Conservation (phyloP, 2,113 vertebrate species). For the Chlorodrepanis virens region DNA sequence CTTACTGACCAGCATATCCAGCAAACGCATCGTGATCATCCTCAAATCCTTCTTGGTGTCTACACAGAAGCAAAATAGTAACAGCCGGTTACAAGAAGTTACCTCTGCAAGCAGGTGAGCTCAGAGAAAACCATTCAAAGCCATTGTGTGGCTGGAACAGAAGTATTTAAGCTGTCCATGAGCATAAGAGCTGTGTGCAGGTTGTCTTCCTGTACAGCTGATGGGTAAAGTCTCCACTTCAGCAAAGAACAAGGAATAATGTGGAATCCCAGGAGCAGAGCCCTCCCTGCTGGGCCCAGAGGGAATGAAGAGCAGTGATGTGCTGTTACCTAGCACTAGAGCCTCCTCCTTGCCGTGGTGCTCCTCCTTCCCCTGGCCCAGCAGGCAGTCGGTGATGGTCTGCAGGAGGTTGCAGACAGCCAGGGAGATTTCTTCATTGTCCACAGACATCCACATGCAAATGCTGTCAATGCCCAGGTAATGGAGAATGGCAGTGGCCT, state of each 20-base stretch:
- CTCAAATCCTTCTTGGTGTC: conserved; percentile 88
- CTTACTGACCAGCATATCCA: conserved; percentile 89
- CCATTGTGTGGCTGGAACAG: rapidly evolving
- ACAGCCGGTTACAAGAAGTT: not conserved
- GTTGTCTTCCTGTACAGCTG: not conserved
- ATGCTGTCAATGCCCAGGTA: conserved; percentile 82
- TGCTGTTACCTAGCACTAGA: conserved; percentile 83
- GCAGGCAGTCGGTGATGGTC: conserved; percentile 85
- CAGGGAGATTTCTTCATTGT: conserved; percentile 88
- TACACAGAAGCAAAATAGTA: conserved; percentile 35
- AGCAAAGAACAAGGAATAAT: not conserved
- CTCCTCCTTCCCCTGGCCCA: conserved; percentile 82
- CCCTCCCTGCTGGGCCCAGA: not conserved
- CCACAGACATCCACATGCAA: conserved; percentile 88
- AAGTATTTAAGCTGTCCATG: not conserved
- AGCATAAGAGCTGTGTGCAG: not conserved
- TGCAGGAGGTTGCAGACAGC: conserved; percentile 91
- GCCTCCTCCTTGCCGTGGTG: conserved; percentile 89
- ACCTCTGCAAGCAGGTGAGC: not conserved
- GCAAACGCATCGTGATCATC: conserved; percentile 82
- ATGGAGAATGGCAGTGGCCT: conserved; percentile 89
- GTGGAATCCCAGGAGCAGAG: not conserved
- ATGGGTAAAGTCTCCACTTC: not conserved
- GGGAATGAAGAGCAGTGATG: not conserved
- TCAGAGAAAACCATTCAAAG: not conserved